phyloP scores from a whole-genome alignment of 1,140 invertebrate species.

The Drosophila arizonae region DNA sequence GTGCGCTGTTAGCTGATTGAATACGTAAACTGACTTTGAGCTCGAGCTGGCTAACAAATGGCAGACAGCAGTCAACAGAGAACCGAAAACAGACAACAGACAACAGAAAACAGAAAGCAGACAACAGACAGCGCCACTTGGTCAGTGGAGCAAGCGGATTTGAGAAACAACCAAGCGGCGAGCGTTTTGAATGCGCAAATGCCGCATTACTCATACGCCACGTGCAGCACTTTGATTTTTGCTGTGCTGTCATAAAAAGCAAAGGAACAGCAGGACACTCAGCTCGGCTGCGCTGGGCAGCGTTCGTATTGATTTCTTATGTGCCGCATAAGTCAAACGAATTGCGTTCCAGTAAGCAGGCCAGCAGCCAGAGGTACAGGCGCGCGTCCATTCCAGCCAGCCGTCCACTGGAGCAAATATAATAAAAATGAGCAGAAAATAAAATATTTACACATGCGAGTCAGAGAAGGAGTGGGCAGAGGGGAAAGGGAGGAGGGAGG shows the following conservation, averaged over 20 bases:
- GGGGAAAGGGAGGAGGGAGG: too few relatives aligned
- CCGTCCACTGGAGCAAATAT: constrained; percentile 55
- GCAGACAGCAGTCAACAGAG: neutral
- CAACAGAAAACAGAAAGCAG: neutral
- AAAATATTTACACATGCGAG: constrained; percentile 78
- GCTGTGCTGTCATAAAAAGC: constrained; percentile 64
- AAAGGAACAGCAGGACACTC: constrained; percentile 21
- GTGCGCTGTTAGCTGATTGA: constrained; percentile 55
- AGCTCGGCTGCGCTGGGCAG: too few relatives aligned
- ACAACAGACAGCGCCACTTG: neutral
- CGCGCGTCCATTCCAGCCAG: neutral
- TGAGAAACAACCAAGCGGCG: constrained; percentile 12
- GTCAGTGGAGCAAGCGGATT: neutral
- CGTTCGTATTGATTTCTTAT: constrained; percentile 55
- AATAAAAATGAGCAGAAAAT: constrained; percentile 80
- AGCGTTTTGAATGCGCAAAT: constrained; percentile 41
- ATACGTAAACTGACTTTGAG: constrained; percentile 38
- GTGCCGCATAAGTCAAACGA: constrained; percentile 52
- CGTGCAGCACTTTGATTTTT: constrained; percentile 56
- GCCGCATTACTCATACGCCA: constrained; percentile 63
- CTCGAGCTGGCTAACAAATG: neutral
- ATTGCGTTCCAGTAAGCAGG: constrained; percentile 48
- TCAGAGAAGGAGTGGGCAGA: neutral
- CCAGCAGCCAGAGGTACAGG: constrained; percentile 4
- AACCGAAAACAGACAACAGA: neutral